Conservation (phyloP, 2,797 vertebrate genomes). For the Myotis vivesi region DNA sequence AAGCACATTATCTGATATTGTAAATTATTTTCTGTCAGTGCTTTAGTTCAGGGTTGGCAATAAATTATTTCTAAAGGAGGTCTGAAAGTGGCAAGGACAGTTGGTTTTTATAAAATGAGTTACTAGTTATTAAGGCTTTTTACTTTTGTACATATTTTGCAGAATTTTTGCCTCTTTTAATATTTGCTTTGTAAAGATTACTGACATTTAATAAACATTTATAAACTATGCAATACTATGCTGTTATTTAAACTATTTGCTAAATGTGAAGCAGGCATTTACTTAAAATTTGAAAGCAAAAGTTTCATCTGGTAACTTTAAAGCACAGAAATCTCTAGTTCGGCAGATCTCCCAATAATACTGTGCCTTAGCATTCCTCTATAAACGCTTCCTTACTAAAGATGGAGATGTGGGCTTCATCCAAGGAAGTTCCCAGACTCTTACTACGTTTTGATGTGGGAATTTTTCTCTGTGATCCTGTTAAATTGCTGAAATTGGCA, state of each 20-base stretch:
- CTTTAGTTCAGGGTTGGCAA: constrained; percentile 83
- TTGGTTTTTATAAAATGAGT: constrained; percentile 81
- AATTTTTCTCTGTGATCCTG: background rate
- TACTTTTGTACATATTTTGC: constrained; percentile 86
- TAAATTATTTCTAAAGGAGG: constrained; percentile 87
- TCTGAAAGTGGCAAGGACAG: constrained; percentile 74
- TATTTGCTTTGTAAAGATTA: constrained; percentile 88
- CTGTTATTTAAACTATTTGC: constrained; percentile 64
- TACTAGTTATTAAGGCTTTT: constrained; percentile 79
- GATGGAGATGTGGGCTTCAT: background rate
- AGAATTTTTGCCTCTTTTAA: constrained; percentile 84
- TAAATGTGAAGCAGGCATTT: background rate
- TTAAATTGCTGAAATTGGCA: background rate
- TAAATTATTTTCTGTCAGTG: constrained; percentile 78
- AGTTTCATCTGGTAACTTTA: background rate
- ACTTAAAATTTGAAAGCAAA: background rate
- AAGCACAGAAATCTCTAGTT: background rate
- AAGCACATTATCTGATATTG: constrained; percentile 81
- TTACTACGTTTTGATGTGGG: background rate
- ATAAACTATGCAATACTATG: constrained; percentile 71
- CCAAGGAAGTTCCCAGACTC: background rate
- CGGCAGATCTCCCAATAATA: background rate
- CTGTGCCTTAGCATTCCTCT: background rate
- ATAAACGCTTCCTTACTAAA: background rate
- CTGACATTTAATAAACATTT: constrained; percentile 88